These are phyloP conservation scores for Opisthograptis luteolata DNA, from an alignment of 2,888 invertebrate genomes.

Conservation along the genomic window DNA sequence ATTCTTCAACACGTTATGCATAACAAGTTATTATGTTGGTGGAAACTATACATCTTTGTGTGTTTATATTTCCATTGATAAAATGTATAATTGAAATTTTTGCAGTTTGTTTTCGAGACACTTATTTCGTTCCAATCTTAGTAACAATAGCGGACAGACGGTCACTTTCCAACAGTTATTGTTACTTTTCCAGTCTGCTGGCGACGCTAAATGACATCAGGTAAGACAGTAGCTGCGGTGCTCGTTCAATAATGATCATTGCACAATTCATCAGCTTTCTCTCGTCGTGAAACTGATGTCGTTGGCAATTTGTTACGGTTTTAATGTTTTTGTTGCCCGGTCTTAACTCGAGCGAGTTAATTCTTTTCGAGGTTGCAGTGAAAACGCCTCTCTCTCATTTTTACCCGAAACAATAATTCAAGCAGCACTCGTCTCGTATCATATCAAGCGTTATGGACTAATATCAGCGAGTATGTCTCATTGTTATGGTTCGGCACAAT, in stretches of 20 bases:
- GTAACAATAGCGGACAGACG: slow-evolving; percentile 11
- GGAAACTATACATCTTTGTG: too few relatives aligned
- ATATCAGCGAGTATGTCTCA: slow-evolving; percentile 44
- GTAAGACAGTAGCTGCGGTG: slow-evolving; percentile 36
- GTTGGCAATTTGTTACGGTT: slow-evolving; percentile 42
- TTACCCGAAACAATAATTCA: slow-evolving; percentile 14
- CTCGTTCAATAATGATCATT: slow-evolving; percentile 45
- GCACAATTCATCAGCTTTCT: slow-evolving; percentile 49
- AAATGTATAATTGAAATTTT: too few relatives aligned
- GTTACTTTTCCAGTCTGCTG: slow-evolving; percentile 38
- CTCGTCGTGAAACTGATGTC: slow-evolving; percentile 43
- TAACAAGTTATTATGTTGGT: too few relatives aligned
- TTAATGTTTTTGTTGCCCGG: slow-evolving; percentile 38
- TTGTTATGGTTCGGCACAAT: slow-evolving; percentile 53
- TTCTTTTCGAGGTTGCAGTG: slow-evolving; percentile 28
- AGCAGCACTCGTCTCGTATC: slow-evolving; percentile 4
- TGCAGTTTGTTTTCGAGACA: neutral
- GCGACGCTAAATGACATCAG: slow-evolving; percentile 39
- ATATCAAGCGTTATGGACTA: slow-evolving; percentile 16
- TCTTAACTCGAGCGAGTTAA: slow-evolving; percentile 34
- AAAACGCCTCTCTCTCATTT: slow-evolving; percentile 25
- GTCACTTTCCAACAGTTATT: slow-evolving; percentile 32
- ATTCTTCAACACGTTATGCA: too few relatives aligned
- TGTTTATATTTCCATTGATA: too few relatives aligned
- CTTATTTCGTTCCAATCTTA: neutral